Evolutionary conservation across 1,140 invertebrate species (phyloP).

Genomic region (Zaprionus ghesquierei): DNA sequence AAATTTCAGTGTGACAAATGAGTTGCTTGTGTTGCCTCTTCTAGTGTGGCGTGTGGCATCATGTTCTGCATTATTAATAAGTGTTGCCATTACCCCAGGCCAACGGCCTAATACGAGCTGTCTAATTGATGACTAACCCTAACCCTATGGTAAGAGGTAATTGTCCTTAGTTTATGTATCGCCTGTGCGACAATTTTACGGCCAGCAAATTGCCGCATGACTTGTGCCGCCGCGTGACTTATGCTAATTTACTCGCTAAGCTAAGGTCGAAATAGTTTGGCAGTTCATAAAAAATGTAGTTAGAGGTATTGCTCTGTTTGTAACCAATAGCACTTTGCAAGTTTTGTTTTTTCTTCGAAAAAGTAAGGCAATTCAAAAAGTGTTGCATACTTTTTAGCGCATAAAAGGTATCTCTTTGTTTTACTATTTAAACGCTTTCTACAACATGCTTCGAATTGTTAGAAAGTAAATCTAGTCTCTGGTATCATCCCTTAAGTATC

Average conservation of each 20-base stretch:
- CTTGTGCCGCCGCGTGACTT: conserved; percentile 18
- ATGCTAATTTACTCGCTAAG: conserved; percentile 11
- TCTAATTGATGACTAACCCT: conserved; percentile 43
- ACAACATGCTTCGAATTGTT: too few species aligned
- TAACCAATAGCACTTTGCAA: too few species aligned
- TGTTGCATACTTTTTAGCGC: too few species aligned
- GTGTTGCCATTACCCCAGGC: conserved; percentile 28
- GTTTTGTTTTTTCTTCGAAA: too few species aligned
- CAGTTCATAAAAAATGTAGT: not conserved
- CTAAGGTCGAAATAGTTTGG: not conserved
- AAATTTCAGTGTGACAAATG: conserved; percentile 79
- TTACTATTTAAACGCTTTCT: too few species aligned
- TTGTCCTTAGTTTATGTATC: conserved; percentile 37
- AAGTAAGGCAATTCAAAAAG: too few species aligned
- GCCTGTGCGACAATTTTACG: conserved; percentile 15
- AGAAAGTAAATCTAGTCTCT: too few species aligned
- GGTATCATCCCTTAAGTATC: too few species aligned
- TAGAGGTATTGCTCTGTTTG: not conserved
- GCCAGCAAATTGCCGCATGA: conserved; percentile 8
- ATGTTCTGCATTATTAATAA: conserved; percentile 71
- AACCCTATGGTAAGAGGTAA: conserved; percentile 1
- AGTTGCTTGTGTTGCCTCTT: conserved; percentile 28
- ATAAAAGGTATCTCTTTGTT: too few species aligned
- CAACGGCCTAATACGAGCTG: not conserved
- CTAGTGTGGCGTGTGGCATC: conserved; percentile 13